Conservation (phyloP, 1,140 invertebrate species). For the Agrypnia vestita region DNA sequence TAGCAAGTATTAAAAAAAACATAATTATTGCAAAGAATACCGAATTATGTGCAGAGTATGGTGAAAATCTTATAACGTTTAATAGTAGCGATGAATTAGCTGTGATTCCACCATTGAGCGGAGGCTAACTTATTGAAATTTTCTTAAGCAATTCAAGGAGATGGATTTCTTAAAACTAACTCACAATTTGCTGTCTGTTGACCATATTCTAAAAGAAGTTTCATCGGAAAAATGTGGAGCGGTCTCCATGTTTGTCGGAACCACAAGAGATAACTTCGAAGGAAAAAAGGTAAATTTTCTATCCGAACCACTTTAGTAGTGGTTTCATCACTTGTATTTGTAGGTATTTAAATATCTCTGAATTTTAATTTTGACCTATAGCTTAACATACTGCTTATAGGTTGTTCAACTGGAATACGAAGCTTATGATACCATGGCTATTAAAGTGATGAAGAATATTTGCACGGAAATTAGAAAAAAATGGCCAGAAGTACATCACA, state of each 20-base stretch:
- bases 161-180: conserved; percentile 83
- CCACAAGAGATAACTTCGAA: conserved; percentile 92
- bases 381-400: conserved; percentile 64
- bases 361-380: neutral
- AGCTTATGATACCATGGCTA: conserved; percentile 93
- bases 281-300: conserved; percentile 79
- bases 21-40: conserved; percentile 88
- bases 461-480: conserved; percentile 81
- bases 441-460: conserved; percentile 87
- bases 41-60: conserved; percentile 76
- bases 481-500: conserved; percentile 83
- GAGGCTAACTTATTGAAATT: conserved; percentile 75
- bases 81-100: conserved; percentile 84
- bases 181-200: conserved; percentile 79
- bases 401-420: conserved; percentile 92
- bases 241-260: conserved; percentile 91
- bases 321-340: no score
- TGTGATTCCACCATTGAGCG: conserved; percentile 90
- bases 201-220: conserved; percentile 79
- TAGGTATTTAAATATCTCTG: no score
- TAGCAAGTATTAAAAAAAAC: conserved; percentile 80
- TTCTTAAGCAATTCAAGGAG: neutral
- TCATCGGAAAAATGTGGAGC: conserved; percentile 87
- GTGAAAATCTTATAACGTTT: conserved; percentile 73
- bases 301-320: neutral